A percentile compares a stretch with the other conserved stretches of the same genome.
These are phyloP conservation scores for Sinocyclocheilus rhinocerous DNA, from an alignment of 2,113 vertebrate species.

Conservation along the genomic window DNA sequence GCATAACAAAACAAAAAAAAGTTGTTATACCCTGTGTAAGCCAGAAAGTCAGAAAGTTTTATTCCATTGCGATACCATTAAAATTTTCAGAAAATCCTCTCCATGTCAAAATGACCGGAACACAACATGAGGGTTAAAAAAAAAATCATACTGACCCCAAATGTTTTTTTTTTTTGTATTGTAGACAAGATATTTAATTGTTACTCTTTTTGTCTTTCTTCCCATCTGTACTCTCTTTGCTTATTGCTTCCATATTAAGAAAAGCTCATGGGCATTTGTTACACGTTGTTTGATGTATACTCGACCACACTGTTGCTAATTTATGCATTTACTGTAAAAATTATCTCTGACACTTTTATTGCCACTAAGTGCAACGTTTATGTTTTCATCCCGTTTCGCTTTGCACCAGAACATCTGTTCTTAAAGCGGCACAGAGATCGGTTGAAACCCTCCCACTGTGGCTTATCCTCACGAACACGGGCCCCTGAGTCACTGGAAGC, in stretches of 20 bases:
- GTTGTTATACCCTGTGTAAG: no score
- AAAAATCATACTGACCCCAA: no score
- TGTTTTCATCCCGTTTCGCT: slow-evolving; percentile 7
- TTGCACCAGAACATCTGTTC: slow-evolving; percentile 29
- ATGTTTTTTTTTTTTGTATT: no score
- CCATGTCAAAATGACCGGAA: no score
- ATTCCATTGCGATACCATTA: no score
- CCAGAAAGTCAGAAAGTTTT: no score
- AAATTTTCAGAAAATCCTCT: no score
- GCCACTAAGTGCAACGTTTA: background rate
- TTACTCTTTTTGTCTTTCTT: no score
- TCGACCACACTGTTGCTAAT: background rate
- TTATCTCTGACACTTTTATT: background rate
- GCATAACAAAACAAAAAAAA: no score
- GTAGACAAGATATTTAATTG: no score
- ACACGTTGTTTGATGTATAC: background rate
- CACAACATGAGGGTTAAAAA: no score
- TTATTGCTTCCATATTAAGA: background rate
- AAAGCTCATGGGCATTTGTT: background rate
- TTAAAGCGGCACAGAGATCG: background rate
- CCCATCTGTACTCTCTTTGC: background rate
- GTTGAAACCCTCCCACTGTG: background rate
- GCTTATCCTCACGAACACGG: slow-evolving; percentile 34
- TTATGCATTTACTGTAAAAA: slow-evolving; percentile 22
- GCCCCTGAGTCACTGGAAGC: slow-evolving; percentile 48